Evolutionary conservation across 2,888 invertebrate species (phyloP).

Genomic region (Tuberolachnus salignus): DNA sequence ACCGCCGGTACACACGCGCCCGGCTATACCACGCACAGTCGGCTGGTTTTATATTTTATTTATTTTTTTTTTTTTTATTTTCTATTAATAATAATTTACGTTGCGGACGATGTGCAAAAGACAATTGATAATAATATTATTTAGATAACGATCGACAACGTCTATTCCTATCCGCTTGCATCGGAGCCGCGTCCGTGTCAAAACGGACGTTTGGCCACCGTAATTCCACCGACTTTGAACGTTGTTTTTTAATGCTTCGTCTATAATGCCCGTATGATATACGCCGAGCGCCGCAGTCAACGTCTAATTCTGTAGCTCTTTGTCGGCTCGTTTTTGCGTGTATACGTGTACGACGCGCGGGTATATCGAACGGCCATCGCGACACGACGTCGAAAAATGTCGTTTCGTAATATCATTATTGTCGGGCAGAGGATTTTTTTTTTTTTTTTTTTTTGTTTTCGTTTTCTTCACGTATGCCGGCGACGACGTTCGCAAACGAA

Average conservation of each 20-base stretch:
- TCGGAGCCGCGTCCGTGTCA: no score
- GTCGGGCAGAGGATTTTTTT: no score
- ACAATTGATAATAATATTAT: neutral
- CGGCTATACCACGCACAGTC: no score
- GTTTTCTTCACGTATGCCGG: neutral
- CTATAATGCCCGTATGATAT: no score
- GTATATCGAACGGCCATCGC: neutral
- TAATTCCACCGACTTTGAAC: constrained; percentile 6
- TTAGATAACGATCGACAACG: no score
- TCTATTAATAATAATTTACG: constrained; percentile 2
- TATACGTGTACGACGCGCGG: neutral
- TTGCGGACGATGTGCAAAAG: neutral
- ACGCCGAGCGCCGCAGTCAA: no score
- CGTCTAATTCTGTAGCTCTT: neutral
- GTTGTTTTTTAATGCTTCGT: no score
- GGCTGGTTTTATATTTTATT: no score
- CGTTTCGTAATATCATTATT: neutral
- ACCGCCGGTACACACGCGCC: no score
- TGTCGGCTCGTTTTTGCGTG: constrained; percentile 35
- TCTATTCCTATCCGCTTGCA: no score
- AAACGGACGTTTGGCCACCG: neutral
- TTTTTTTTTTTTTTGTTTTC: no score
- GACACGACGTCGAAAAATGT: neutral
- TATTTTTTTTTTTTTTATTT: no score
- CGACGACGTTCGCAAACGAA: neutral